phyloP scores from a whole-genome alignment of 2,113 vertebrate genomes.

The Phainopepla nitens region DNA sequence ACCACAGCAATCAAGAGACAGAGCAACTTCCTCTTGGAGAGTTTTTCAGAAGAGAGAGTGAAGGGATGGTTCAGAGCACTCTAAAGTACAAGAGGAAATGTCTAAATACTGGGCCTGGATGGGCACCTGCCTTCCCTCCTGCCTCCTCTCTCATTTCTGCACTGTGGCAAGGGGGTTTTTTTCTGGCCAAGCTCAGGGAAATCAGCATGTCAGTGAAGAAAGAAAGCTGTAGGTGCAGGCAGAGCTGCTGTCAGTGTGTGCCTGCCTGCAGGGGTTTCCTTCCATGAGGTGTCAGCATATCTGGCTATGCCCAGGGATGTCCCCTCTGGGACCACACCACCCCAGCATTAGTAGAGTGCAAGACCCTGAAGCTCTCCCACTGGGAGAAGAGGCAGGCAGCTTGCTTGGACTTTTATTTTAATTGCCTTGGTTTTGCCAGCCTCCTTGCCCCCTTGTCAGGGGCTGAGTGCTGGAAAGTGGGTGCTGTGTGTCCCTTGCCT shows the following conservation, averaged over 20 bases:
- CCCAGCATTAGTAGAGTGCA: background rate
- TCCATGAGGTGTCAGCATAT: rapidly evolving
- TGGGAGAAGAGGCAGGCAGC: background rate
- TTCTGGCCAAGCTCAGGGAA: background rate
- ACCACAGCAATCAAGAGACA: background rate
- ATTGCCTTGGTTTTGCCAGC: background rate
- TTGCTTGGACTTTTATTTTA: background rate
- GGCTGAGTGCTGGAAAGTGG: background rate
- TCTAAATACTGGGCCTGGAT: background rate
- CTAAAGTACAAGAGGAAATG: background rate
- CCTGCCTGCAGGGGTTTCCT: background rate
- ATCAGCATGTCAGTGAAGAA: background rate
- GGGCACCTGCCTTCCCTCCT: background rate
- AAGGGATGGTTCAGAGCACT: background rate
- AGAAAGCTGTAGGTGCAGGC: background rate
- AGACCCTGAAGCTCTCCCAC: background rate
- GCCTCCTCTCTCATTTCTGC: background rate
- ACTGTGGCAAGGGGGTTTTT: background rate
- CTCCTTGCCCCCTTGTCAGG: background rate
- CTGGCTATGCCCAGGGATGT: background rate
- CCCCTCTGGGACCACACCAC: background rate
- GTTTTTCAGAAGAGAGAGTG: background rate
- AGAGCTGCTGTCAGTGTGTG: background rate
- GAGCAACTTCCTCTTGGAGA: background rate
- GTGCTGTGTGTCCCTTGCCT: background rate